Evolutionary conservation across 1,140 invertebrate genomes (phyloP), one percentile per base, ranked within the genome.

Genomic region (Drosophila littoralis): DNA sequence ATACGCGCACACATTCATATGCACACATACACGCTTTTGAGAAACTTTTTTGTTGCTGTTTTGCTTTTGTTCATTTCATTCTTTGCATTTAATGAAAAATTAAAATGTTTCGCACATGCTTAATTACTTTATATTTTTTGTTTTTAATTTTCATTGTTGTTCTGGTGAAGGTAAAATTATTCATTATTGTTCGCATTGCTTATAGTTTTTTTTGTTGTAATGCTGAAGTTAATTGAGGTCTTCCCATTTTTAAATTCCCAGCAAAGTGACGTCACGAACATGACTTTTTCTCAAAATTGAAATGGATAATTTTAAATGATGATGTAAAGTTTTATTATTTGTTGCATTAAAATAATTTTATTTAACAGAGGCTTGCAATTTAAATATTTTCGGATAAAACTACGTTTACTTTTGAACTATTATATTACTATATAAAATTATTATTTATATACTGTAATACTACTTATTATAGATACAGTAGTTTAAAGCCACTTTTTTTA

Each of bases 121-220:
- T 35, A 73, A 88, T 88, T 79, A 86, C 79, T 72, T 86, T 79
- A 86, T 88, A 58, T 55, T 75, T 70, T 64, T 71, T 36, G 17
- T 38, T 13, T 52, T 33, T 33, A 38, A 17, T 40, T 33, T 42
- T 42, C 28, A 28, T 45, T 65, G 43, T 51, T 9, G 36, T 51
- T 40, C 36, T 51, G 43, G 38, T 63, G 60, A 35, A 28, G 22
- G 22, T 43, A 15, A 77, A 79, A 72, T 78, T 63, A 69, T 65
- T 68, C 64, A 36, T 45, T 45, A 35, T 46, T 61, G 32, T 54
- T 55, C 12, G 33, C 15, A 15, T 51, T 79, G 46, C 48, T 5
- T 17, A 6, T 54, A 48, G 33, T 2, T 28, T 48, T n/a, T 9
- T 10, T 28, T 22, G 17, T 28, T 28, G 1, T 22, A 28, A 28